phyloP scores from a whole-genome alignment of 2,113 vertebrate species.

The Epinephelus moara region DNA sequence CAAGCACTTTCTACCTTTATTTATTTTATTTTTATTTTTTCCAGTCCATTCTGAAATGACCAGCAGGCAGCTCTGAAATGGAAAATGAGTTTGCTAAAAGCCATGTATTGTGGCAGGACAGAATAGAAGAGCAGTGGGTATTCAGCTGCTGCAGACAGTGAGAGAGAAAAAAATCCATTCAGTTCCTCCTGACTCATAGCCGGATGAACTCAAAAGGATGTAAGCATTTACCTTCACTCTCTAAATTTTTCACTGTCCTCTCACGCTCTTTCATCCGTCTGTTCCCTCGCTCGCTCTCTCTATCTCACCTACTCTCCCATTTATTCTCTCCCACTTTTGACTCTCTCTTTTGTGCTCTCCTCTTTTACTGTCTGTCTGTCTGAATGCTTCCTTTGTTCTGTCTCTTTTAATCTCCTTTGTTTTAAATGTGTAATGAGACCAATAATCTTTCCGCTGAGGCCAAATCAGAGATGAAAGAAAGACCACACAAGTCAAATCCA shows the following conservation, averaged over 20 bases:
- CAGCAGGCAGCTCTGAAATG: constrained; percentile 46
- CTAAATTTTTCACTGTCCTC: constrained; percentile 37
- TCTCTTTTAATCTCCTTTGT: neutral
- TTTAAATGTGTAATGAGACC: neutral
- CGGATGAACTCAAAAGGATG: constrained; percentile 56
- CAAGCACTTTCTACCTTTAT: neutral
- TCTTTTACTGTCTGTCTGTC: constrained; percentile 2
- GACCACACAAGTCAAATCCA: neutral
- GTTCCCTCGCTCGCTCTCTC: constrained; percentile 3
- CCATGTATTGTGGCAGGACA: constrained; percentile 51
- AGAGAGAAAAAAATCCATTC: constrained; percentile 36
- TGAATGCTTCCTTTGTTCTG: constrained; percentile 15
- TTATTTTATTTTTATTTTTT: neutral
- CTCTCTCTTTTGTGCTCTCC: neutral
- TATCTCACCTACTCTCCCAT: neutral
- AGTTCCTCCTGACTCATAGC: constrained; percentile 43
- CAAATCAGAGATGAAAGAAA: constrained; percentile 4
- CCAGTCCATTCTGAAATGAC: constrained; percentile 36
- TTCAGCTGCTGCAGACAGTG: constrained; percentile 47
- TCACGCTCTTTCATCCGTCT: constrained; percentile 21
- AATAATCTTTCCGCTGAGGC: neutral
- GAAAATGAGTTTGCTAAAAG: constrained; percentile 70
- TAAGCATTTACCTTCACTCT: constrained; percentile 50
- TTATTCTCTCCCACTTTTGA: neutral
- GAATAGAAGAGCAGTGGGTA: constrained; percentile 60